Evolutionary conservation across 2,888 invertebrate species (phyloP), one percentile per base, ranked within the genome.

Genomic region (Ectemnius lituratus): DNA sequence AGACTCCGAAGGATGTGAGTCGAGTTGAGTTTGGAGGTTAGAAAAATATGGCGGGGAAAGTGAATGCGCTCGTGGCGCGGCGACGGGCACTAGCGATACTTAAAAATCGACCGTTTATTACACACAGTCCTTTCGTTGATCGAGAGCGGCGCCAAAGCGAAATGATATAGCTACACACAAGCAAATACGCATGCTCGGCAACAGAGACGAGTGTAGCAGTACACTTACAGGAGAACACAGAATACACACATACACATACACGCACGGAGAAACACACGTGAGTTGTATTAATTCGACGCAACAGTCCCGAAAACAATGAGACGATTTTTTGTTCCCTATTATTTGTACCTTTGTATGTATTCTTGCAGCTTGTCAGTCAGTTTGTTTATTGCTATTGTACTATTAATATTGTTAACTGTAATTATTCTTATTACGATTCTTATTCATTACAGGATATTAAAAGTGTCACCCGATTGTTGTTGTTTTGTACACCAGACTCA

Each of bases 331-430:
- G 78, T 81, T 83, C 76, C 76, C 83, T 73, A 79, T 82, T 79
- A 83, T 83, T 83, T 83, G 79, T 83, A 83, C 83, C 83, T 83
- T 81, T 81, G 78, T 83, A 83, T 78, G 81, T 83, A 83, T 83
- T 83, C 76, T 37, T 83, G 81, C 79, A 81, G 83, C 79, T 83
- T 83, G 81, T 83, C 83, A 83, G 75, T 81, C 37, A 83, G 81
- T 83, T 82, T 83, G 83, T 83, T 83, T 79, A 76, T 72, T 78
- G 73, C 62, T 77, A 73, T 68, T 68, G 61, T 73, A 74, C 57
- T 68, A 66, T 63, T 66, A 75, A 52, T 63, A 74, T 52, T 71
- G 67, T 58, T 73, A 37, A 37, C 37, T 37, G 70, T 68, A 64
- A 68, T 62, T 70, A 73, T 56, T 62, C 73, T 70, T 62, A 49